Percentiles rank a stretch among this genome's conserved stretches.
Evolutionary conservation across 2,888 invertebrate genomes (phyloP).

Genomic region (Calameuta filiformis): DNA sequence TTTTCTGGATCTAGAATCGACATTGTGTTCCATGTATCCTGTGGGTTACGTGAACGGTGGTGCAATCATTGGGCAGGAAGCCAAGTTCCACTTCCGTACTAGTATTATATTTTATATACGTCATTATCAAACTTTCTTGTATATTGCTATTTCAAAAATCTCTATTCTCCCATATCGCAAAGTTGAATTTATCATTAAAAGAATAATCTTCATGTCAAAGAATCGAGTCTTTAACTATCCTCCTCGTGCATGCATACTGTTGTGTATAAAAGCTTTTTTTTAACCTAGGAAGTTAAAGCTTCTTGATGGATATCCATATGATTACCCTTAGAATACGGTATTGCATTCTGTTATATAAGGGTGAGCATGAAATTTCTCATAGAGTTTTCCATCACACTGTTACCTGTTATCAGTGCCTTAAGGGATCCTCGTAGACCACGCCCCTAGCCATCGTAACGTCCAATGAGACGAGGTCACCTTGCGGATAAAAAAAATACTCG

Average conservation of each 20-base stretch:
- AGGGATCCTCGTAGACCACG: background rate
- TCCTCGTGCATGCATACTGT: background rate
- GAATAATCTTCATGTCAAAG: background rate
- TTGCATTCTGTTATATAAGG: background rate
- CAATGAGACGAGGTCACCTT: conserved; percentile 8
- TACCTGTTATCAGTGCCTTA: background rate
- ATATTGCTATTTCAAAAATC: background rate
- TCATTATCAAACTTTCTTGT: background rate
- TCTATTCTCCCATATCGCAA: background rate
- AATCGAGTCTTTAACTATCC: background rate
- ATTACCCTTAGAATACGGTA: background rate
- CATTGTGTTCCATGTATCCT: background rate
- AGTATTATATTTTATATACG: background rate
- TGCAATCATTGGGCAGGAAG: conserved; percentile 19
- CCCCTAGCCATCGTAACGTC: background rate
- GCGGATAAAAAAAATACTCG: conserved; percentile 32
- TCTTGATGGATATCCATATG: background rate
- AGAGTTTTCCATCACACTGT: background rate
- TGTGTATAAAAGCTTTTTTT: background rate
- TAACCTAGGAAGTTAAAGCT: background rate
- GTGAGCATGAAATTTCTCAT: background rate
- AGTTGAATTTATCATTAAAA: background rate
- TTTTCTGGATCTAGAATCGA: background rate
- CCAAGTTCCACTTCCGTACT: background rate
- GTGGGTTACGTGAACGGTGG: conserved; percentile 1